Base-by-base conservation (phyloP, 2,797 vertebrate genomes). In the Pseudopleuronectes americanus region DNA sequence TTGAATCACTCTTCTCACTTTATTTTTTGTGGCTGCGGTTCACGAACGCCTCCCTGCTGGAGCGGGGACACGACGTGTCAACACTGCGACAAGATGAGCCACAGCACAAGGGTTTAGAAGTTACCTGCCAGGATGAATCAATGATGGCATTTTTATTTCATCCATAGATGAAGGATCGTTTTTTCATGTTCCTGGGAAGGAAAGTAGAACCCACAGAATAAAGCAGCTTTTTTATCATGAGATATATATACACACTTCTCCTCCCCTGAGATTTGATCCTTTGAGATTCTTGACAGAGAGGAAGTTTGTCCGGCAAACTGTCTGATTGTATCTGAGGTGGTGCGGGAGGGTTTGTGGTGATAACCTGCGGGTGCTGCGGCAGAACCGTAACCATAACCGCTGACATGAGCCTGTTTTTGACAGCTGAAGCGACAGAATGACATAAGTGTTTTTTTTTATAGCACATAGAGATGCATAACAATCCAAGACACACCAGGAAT, bases 261-360 rank as follows among this genome's bases (percentile, higher is more conserved):
- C 74, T 79, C 88, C 71, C 64, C 43, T n/a, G 83, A 87, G 84
- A 86, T 87, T 74, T 77, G 74, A 69, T 70, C 74, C 67, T 81
- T 76, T 78, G 55, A 84, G 74, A 88, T 38, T 75, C 74, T 72
- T 8, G 0, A 38, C 52, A 71, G 59, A 74, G 77, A 83, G 87
- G 54, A 76, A 77, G 83, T 86, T 76, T 77, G 64, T 84, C 59
- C 71, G 66, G 57, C 67, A 76, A 87, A 72, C 28, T n/a, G 5
- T 43, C 73, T 28, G 68, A 81, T 77, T 77, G 76, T 69, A 64
- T 81, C 72, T 49, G 57, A 84, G 85, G 87, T 88, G 59, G 64
- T 71, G 55, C 63, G 33, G 77, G 71, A 73, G 68, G 8, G 52
- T 87, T 82, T 73, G 76, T 84, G 23, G 57, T 63, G 84, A 85